Base-by-base conservation (phyloP, 92 coral and sea anemone species). In the Nematostella vectensis region DNA sequence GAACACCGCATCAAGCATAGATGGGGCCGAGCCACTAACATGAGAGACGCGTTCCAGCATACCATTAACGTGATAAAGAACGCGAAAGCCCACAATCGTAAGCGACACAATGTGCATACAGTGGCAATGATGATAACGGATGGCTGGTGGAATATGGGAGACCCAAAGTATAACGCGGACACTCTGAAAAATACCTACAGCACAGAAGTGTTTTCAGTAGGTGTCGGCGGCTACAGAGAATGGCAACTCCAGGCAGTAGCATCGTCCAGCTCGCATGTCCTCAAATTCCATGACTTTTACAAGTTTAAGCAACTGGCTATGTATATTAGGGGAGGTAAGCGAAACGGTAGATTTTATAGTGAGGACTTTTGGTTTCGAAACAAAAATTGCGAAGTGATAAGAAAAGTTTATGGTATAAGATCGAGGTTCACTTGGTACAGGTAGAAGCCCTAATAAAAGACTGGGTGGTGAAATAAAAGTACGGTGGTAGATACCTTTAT, bases 51-150 rank as follows among this genome's bases (percentile, higher is more conserved):
- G 3, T 86, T 93, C 51, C 31, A 59, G 15, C 25, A 64, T 16
- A 52, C 65, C 15, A 54, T 49, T 31, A 31, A 30, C 6, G 11
- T 93, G 0, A 31, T 93, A 30, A 62, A 78, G 26, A 68, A 53
- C 25, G 84, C 96, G 1, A 63, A 23, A 1, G 31, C 59, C 29
- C 65, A 64, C 2, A 38, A 60, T 0, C 68, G 70, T 36, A 87
- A 79, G 29, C 54, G 99, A 23, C 38, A 27, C 0, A 70, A 74
- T 22, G 93, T 93, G 12, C 89, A 93, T 28, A 93, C 99, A 9
- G 99, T 93, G 6, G 71, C 78, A 1, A 74, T 93, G 48, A 57
- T 93, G 96, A 86, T 93, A 25, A 93, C 99, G 0, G 99, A 86
- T 44, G 99, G 99, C 0, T 51, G 27, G 22, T 93, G 99, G 99